Evolutionary conservation across 2,797 vertebrate species (phyloP), one percentile per base, ranked within the genome.

Genomic region (Meda fulgida): DNA sequence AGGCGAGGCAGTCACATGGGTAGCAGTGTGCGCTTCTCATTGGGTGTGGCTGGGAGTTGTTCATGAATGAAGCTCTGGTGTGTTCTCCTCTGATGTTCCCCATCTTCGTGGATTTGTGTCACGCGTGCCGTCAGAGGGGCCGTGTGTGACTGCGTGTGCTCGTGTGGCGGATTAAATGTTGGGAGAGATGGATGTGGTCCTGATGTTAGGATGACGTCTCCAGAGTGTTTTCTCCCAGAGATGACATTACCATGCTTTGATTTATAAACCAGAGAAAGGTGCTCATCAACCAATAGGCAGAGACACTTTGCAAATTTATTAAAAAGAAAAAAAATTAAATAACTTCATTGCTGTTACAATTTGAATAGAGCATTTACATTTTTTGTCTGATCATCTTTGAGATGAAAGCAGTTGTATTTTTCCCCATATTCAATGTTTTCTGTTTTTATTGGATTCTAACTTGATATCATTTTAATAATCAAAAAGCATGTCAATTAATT

Each of bases 1-100:
- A 92, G 94, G 93, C 91, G 93, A 93, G 93, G 90, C 92, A 88
- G 91, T 92, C 93, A 94, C 92, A 93, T 95, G 94, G 58, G 89
- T 76, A 13, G 63, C 79, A 88, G 92, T 93, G 91, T 88, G 84
- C 83, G 84, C 89, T 92, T 84, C 89, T 91, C 87, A 86, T 36
- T 63, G 26, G n/a, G 29, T 23, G 58, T n/a, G n/a, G n/a, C n/a
- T 29, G 82, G 84, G 89, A 19, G 89, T 81, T 80, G 55, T 80
- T 82, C 70, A 80, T 89, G 88, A 87, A 89, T 87, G 85, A 87
- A 88, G 46, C 71, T 16, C 66, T 51, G 87, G 82, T 76, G 48
- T 77, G 82, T 11, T 69, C 31, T 73, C 19, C 43, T 81, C 55
- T 58, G 36, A 78, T 23, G 76, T 51, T 34, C 36, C 60, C 69